Base-by-base conservation (phyloP, 2,888 invertebrate genomes). In the Drosophila fulvimacula region DNA sequence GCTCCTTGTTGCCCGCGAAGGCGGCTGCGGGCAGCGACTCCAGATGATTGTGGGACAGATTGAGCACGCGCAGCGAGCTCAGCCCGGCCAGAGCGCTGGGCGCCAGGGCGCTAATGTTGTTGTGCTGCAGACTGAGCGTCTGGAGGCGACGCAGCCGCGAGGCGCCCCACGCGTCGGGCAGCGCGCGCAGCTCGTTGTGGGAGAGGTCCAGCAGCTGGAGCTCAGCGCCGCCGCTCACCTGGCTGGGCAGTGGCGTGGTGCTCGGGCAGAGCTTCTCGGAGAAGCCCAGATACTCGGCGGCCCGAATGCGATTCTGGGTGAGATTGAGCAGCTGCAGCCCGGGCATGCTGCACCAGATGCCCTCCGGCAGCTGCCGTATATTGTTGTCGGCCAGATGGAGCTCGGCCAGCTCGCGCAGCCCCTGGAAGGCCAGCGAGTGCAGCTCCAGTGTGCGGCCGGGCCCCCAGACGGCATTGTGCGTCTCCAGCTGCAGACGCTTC, bases 11-110 rank as follows among this genome's bases (percentile, higher is more conserved):
- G 81, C 96, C 95, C 46, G 96, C 95, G 92, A 98, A 97, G 64
- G 97, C 92, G 49, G 96, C 96, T 83, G 96, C 95, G 0, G 98
- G 98, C 89, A 98, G 92, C 19, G 95, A 95, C 81, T 95, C 95
- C 83, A 98, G 93, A 76, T 95, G 95, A 92, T 98, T 98, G 92
- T 96, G 96, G 81, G 97, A 97, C 90, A 98, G 94, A 93, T 98
- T 97, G 57, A 98, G 93, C 41, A 96, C 95, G 83, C 96, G 95
- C 91, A 98, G 93, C 51, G 96, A 95, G 41, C 95, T 95, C 56
- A 98, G 94, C 46, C 97, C 96, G 69, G 95, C 95, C 79, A 98
- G 94, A 19, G 97, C 95, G 90, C 96, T 96, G 83, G 95, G 95
- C 69, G 96, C 95, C 88, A 98, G 94, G 87, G 96, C 95, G 61